Base-by-base conservation (phyloP, 2,113 vertebrate species). In the Pelusios castaneus region DNA sequence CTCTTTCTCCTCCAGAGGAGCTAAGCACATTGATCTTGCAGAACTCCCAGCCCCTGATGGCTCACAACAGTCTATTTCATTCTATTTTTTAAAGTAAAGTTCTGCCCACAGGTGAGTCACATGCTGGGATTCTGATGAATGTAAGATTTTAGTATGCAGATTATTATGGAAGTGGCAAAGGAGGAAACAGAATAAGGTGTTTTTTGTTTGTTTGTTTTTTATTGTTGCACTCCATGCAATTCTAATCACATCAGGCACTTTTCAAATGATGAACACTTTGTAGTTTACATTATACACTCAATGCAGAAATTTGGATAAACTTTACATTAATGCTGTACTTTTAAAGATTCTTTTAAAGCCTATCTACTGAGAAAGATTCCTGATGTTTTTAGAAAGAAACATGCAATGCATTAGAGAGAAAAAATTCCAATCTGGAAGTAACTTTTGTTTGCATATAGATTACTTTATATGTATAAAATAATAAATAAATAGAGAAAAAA, bases 41-140 rank as follows among this genome's bases (percentile, higher is more conserved):
- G 92, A 81, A 92, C 81, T 92, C 77, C 51, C 90, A 34, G 75
- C 56, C 95, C 95, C 80, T 93, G 70, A 80, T 94, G 93, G 82
- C 78, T 86, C 13, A 0, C 85, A 93, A 96, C 63, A 82, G 78
- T 94, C 16, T 1, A 43, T 94, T 94, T 55, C 88, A 49, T 88
- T 96, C 94, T 92, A 67, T 90, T 96, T 95, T 95, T 94, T 91
- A 97, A 83, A 81, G 56, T 58, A 73, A 89, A 87, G 10, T 87
- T 97, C 88, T 88, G 80, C 0, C 1, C 77, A 92, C 95, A 97
- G 91, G 96, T 96, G 95, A 81, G 73, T 83, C 92, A 87, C 96
- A 94, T 94, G 96, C 96, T 95, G 95, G 41, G 85, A 38, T 94
- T 34, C 54, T 94, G 94, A 91, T 92, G 92, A 84, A 96, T 97